Conservation (phyloP, 2,888 invertebrate species). For the Tubulanus polymorphus region DNA sequence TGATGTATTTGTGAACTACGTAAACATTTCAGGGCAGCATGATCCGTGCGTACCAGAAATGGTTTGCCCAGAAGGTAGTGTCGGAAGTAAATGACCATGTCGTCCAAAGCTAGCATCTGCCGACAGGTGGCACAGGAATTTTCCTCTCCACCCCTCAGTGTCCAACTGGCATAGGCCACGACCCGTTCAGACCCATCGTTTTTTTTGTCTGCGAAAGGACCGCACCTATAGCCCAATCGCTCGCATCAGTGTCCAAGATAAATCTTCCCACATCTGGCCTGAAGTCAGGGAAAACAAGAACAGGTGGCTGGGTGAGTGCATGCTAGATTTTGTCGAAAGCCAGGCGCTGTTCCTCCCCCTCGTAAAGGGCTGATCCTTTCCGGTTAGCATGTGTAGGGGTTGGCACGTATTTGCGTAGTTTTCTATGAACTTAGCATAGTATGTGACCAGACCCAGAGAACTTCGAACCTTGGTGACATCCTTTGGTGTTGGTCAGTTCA, state of each 20-base stretch:
- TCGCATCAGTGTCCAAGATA: constrained; percentile 21
- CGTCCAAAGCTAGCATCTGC: constrained; percentile 22
- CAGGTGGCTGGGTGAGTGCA: constrained; percentile 18
- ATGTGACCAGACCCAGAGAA: constrained; percentile 22
- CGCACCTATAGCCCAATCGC: constrained; percentile 17
- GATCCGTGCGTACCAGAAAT: constrained; percentile 22
- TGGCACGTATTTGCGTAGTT: constrained; percentile 16
- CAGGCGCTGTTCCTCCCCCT: constrained; percentile 20
- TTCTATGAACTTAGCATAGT: constrained; percentile 20
- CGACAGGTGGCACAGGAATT: constrained; percentile 19
- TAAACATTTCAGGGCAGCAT: constrained; percentile 16
- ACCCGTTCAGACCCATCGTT: not conserved
- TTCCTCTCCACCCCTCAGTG: constrained; percentile 9
- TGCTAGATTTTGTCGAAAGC: constrained; percentile 18
- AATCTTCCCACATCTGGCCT: constrained; percentile 10
- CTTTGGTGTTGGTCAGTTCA: constrained; percentile 17
- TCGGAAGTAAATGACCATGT: constrained; percentile 17
- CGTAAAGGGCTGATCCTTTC: constrained; percentile 9
- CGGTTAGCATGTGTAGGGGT: constrained; percentile 14
- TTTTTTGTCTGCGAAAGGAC: constrained; percentile 17
- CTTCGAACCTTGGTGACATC: constrained; percentile 15
- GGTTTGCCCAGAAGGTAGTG: constrained; percentile 16
- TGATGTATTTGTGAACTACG: constrained; percentile 9
- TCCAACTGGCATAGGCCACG: constrained; percentile 6
- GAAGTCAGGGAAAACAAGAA: constrained; percentile 20